Evolutionary conservation across 2,797 vertebrate genomes (phyloP), one percentile per base, ranked within the genome.

Genomic region (Odontamblyopus rebecca): DNA sequence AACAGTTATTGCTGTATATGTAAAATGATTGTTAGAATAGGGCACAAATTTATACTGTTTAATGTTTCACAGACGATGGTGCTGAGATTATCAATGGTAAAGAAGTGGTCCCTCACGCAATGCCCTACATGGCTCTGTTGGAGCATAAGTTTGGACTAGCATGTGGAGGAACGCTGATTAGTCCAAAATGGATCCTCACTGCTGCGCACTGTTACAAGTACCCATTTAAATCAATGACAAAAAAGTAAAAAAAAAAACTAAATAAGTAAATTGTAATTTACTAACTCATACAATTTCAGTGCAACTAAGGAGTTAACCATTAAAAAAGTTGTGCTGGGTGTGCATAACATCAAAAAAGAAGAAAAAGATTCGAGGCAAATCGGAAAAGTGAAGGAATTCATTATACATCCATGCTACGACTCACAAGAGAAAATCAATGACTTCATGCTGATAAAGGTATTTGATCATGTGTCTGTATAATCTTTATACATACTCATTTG

Each of bases 371-470:
- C 6, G 23, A 41, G 77, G 51, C 89, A 91, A 64, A 57, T 63
- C 38, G 18, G 6, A 32, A 32, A 53, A 0, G 82, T 91, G 1
- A 61, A 60, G 5, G 11, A 0, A 0, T 0, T 0, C 0, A 0
- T 82, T 73, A 61, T n/a, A 75, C 88, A 93, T 67, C 89, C 86
- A 11, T 64, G 19, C 6, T 92, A 71, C 41, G 41, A 91, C 15
- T 0, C 0, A 0, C 0, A 0, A 0, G 23, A 56, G 0, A 9
- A 9, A 0, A 41, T 38, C 73, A 89, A 93, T 35, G 92, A 93
- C 80, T 74, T 93, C 61, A 89, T 85, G 92, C 73, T 93, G 74
- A 70, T 93, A 19, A 87, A 91, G 92, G 92, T 93, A 74, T 50
- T 6, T 26, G n/a, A 57, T n/a, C 8, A 6, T 35, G 2, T 29